A percentile compares a stretch with the other conserved stretches of the same genome.
These are phyloP conservation scores for Meteorus cinctellus DNA, from an alignment of 2,888 invertebrate species.

Conservation along the genomic window DNA sequence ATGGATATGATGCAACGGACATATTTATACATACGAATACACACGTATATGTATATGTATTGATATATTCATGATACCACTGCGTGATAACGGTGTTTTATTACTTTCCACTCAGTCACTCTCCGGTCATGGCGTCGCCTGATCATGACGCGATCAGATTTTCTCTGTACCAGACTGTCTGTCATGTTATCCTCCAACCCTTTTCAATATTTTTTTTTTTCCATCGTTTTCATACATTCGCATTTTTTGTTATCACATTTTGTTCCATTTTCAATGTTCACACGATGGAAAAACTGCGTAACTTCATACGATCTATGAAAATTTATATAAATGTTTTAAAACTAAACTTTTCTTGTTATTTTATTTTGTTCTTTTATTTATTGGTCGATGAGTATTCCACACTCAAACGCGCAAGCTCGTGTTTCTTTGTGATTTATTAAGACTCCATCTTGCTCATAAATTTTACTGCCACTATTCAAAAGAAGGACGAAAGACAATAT, in stretches of 20 bases:
- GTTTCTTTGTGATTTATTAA: conserved; percentile 41
- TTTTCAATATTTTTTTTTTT: conserved; percentile 6
- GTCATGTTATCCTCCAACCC: conserved; percentile 38
- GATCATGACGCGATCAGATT: conserved; percentile 43
- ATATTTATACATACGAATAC: conserved; percentile 15
- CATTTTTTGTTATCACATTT: conserved; percentile 16
- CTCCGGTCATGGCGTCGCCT: background rate
- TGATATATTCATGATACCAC: background rate
- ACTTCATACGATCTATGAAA: conserved; percentile 3
- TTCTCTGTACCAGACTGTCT: conserved; percentile 34
- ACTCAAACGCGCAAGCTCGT: background rate
- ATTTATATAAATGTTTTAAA: conserved; percentile 18
- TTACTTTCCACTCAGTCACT: conserved; percentile 45
- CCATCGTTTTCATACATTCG: background rate
- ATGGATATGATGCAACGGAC: conserved; percentile 36
- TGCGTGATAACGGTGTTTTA: conserved; percentile 49
- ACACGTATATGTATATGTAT: background rate
- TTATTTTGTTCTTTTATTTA: conserved; percentile 41
- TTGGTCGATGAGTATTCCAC: conserved; percentile 31
- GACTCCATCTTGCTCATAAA: conserved; percentile 18
- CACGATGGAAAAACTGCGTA: conserved; percentile 25
- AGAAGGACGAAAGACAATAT: conserved; percentile 22
- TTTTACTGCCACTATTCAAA: background rate
- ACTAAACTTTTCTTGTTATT: conserved; percentile 45
- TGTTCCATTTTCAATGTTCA: conserved; percentile 20